Base-by-base conservation (phyloP, 2,888 invertebrate species). In the Bedellia somnulentella region DNA sequence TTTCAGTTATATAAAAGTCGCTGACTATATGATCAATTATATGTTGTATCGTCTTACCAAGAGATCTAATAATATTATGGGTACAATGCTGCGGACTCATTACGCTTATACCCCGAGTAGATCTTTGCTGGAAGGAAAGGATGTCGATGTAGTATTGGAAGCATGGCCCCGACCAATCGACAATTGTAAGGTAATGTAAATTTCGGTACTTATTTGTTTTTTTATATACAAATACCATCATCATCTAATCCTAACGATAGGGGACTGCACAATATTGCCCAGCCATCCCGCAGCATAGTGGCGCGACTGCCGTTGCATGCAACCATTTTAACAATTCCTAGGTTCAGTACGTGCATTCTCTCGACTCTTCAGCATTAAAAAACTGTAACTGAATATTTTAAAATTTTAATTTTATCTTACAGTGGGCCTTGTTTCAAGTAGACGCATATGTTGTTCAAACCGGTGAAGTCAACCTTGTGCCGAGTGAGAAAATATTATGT, bases 21-120 rank as follows among this genome's bases (percentile, higher is more conserved):
- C 80, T 11, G 90, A 90, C 47, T 87, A 86, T 48, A 81, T 87
- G 71, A 79, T 83, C 25, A 80, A 83, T 38, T 81, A 81, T 41
- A 80, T 86, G 77, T 58, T 88, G 29, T 83, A 86, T 47, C 71
- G 67, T 5, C 58, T 89, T 16, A 76, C 88, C 6, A 68, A 73
- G 25, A 80, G 78, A 31, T 86, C 88, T 0, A 82, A 85, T 36
- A 42, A 41, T 1, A 78, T 81, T 41, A 64, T 89, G 43, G 61
- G 82, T 15, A 42, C 44, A 0, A 67, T 81, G 44, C 57, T 89
- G 5, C 53, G 70, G 15, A 47, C 43, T 3, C 86, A 88, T 41
- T 50, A 78, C 1, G 40, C 44, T 2, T 79, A 75, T 18, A 77
- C 70, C 21, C 77, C 87, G 0, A 67, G 79, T 0, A 38, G 55